phyloP scores from a whole-genome alignment of 2,113 vertebrate species.

The Corvus cornix region DNA sequence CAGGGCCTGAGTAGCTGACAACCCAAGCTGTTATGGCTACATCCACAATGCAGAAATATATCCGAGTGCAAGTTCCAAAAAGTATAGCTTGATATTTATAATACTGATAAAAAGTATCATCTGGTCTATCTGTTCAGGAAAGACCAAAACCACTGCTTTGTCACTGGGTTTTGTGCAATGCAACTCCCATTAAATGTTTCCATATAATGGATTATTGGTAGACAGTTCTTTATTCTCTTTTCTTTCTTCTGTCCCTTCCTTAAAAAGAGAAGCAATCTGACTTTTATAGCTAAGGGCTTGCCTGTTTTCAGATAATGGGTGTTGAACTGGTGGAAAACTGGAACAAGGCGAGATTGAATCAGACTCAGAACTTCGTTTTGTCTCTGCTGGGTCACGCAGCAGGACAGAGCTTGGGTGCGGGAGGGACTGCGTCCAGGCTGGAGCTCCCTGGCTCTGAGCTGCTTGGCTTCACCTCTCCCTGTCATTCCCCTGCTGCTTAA shows the following conservation, averaged over 20 bases:
- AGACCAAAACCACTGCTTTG: neutral
- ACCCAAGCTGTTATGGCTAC: neutral
- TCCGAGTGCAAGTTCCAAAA: neutral
- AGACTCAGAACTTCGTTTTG: rapidly evolving
- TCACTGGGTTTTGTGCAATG: neutral
- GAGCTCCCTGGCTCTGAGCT: neutral
- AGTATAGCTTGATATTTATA: neutral
- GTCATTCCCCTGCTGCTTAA: neutral
- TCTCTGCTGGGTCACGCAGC: rapidly evolving
- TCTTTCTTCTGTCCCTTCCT: neutral
- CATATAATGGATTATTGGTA: neutral
- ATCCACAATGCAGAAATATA: neutral
- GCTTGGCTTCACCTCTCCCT: conserved; percentile 24
- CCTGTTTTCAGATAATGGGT: neutral
- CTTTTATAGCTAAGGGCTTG: neutral
- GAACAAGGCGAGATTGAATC: neutral
- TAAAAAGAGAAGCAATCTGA: neutral
- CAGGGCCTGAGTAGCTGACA: neutral
- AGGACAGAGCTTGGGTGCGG: neutral
- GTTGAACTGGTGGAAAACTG: neutral
- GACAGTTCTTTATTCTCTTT: neutral
- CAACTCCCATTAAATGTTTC: neutral
- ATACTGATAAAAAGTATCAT: neutral
- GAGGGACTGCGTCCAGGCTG: neutral
- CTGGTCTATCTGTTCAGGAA: neutral